phyloP scores from a whole-genome alignment of 2,113 vertebrate genomes.

The Podilymbus podiceps region DNA sequence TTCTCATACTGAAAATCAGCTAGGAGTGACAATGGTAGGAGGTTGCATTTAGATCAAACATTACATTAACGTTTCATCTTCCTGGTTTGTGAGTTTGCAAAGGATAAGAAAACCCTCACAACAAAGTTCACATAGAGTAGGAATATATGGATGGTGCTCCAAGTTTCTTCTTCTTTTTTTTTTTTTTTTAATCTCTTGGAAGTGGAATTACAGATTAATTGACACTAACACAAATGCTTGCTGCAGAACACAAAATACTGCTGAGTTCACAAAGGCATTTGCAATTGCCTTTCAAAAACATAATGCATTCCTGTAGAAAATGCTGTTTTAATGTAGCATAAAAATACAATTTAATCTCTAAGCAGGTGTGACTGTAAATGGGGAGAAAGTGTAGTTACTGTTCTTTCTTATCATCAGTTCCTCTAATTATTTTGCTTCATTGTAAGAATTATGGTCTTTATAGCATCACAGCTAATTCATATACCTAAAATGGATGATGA shows the following conservation, averaged over 20 bases:
- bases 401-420: slow-evolving; percentile 23
- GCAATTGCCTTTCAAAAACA: slow-evolving; percentile 54
- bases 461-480: neutral
- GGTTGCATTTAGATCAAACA: neutral
- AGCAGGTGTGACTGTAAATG: slow-evolving; percentile 72
- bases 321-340: slow-evolving; percentile 71
- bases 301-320: slow-evolving; percentile 61
- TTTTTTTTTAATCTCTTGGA: neutral
- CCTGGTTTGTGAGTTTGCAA: slow-evolving; percentile 17
- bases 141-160: neutral
- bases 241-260: slow-evolving; percentile 57
- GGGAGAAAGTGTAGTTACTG: slow-evolving; percentile 21
- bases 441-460: slow-evolving; percentile 36
- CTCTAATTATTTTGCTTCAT: slow-evolving; percentile 56
- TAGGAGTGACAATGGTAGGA: neutral
- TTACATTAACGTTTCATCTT: slow-evolving; percentile 23
- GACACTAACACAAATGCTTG: slow-evolving; percentile 38
- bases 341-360: slow-evolving; percentile 73
- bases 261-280: slow-evolving; percentile 64
- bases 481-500: neutral
- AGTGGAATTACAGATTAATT: slow-evolving; percentile 60
- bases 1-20: neutral
- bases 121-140: neutral
- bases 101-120: neutral
- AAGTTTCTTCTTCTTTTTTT: neutral